These are phyloP conservation scores for Lacanobia wlatinum DNA, from an alignment of 2,888 invertebrate species.

Conservation along the genomic window DNA sequence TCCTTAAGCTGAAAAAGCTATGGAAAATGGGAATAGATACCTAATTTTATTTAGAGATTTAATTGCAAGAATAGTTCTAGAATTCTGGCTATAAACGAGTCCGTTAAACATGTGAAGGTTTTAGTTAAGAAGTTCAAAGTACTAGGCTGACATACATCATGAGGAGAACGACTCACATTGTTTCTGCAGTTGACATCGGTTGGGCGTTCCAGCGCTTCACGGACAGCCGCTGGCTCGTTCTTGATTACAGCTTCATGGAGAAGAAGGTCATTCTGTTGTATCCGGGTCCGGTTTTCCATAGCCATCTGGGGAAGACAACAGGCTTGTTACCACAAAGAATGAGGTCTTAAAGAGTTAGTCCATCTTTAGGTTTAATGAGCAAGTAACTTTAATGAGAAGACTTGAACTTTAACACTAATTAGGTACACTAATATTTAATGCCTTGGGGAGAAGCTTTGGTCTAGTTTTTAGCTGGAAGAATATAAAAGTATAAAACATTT, in stretches of 20 bases:
- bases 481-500: neutral
- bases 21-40: conserved; percentile 2
- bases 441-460: neutral
- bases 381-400: conserved; percentile 30
- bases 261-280: conserved; percentile 93
- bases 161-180: conserved; percentile 90
- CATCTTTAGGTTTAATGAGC: conserved; percentile 22
- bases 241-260: conserved; percentile 94
- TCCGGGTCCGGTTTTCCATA: conserved; percentile 83
- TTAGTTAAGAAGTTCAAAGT: conserved; percentile 34
- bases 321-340: neutral
- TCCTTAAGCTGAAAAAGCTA: conserved; percentile 1
- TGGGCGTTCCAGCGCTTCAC: conserved; percentile 92
- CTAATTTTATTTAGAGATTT: no score
- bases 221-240: conserved; percentile 92
- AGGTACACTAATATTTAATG: conserved; percentile 20
- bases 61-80: no score
- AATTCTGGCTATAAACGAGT: no score
- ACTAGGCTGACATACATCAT: conserved; percentile 46
- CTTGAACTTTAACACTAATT: conserved; percentile 28
- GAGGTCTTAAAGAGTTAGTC: neutral
- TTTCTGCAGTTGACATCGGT: conserved; percentile 94
- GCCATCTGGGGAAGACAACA: conserved; percentile 72
- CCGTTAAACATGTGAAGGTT: neutral
- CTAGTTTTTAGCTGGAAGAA: neutral